Base-by-base conservation (phyloP, 2,888 invertebrate genomes). In the Achlya flavicornis region DNA sequence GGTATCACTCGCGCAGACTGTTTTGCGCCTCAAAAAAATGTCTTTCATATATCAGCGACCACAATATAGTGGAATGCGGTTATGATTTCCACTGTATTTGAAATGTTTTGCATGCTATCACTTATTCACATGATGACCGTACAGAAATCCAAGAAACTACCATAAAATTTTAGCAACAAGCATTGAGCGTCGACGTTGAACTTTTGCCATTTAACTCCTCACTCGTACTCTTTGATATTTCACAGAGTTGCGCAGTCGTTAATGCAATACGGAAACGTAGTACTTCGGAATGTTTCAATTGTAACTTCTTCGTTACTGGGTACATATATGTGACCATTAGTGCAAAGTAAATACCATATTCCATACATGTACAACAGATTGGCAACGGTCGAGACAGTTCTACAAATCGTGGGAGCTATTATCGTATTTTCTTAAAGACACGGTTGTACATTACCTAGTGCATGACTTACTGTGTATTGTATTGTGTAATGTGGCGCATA, bases 141-240 rank as follows among this genome's bases (percentile, higher is more conserved):
- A 53, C 19, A 43, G 62, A 62, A 64, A 68, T 69, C 64, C 66
- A 72, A 68, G 70, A 75, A 74, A 75, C 62, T 69, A 64, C 73
- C 70, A 76, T 77, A 72, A 77, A 75, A 75, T 81, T 78, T 80
- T 73, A 75, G 71, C 66, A 68, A 69, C 70, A 73, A 77, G 77
- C 77, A 76, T 75, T 77, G 74, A 72, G 72, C 67, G 74, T 71
- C 66, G 41, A 41, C 12, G 74, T 64, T 78, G 76, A 85, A 86
- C 85, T 86, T 85, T 85, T 68, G 79, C 80, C 81, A 86, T 87
- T 85, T 81, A 41, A 76, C 19, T 53, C 19, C 53, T 53, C 53
- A 74, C 73, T 79, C 71, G 72, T 75, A 77, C 74, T 76, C 75
- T 79, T 79, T 84, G 82, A 82, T 84, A 84, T 84, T 84, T 83